phyloP scores from a whole-genome alignment of 2,888 invertebrate species.

The Thysanoteuthis rhombus region DNA sequence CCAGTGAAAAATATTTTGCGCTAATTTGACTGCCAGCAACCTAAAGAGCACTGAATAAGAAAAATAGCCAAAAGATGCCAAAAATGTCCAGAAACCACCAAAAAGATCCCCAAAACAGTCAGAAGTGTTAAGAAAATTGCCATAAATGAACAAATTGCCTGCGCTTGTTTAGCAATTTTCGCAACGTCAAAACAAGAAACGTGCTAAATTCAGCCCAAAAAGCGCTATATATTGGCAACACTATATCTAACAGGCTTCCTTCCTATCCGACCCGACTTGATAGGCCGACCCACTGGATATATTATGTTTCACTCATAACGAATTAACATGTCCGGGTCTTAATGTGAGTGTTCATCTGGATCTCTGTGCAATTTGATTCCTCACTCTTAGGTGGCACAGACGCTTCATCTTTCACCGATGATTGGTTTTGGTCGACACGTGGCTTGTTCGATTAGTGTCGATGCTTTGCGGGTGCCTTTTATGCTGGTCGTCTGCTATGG shows the following conservation, averaged over 20 bases:
- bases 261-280: neutral
- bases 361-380: neutral
- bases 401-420: neutral
- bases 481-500: neutral
- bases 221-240: too few species aligned
- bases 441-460: conserved; percentile 17
- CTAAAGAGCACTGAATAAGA: too few species aligned
- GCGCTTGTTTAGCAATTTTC: too few species aligned
- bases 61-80: too few species aligned
- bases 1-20: too few species aligned
- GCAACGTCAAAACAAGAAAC: too few species aligned
- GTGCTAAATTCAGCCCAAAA: too few species aligned
- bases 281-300: neutral
- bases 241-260: neutral
- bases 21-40: too few species aligned
- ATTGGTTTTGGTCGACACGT: conserved; percentile 17
- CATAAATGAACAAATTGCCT: too few species aligned
- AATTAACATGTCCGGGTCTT: neutral
- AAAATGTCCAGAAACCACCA: too few species aligned
- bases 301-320: neutral
- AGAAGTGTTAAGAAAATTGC: too few species aligned
- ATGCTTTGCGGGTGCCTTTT: neutral
- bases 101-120: too few species aligned
- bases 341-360: neutral
- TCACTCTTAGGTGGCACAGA: neutral